Percentiles rank a stretch among this genome's conserved stretches.
Conservation (phyloP, 2,113 vertebrate genomes). For the Brienomyrus brachyistius region DNA sequence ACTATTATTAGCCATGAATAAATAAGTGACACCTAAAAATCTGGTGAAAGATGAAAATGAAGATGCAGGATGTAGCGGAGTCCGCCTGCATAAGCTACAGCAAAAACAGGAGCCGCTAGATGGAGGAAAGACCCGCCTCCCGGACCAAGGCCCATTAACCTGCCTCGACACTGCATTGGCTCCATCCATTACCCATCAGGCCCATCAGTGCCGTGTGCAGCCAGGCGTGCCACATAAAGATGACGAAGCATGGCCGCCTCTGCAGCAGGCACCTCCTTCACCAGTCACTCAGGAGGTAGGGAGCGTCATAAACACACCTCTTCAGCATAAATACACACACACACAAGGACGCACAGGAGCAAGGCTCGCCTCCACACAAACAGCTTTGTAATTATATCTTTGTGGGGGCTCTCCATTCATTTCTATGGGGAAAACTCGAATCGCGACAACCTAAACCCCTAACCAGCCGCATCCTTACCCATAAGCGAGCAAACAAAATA, state of each 20-base stretch:
- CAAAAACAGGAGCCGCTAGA: background rate
- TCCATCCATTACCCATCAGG: constrained; percentile 21
- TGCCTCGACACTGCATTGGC: background rate
- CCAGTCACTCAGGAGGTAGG: background rate
- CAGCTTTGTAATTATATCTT: too few species aligned
- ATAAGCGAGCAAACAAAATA: too few species aligned
- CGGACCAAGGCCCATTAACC: constrained; percentile 12
- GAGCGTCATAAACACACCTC: background rate
- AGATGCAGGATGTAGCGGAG: background rate
- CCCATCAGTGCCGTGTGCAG: background rate
- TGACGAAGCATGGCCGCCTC: background rate
- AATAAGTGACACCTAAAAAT: background rate
- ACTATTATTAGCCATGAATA: background rate
- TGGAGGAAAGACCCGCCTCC: background rate
- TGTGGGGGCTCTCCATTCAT: too few species aligned
- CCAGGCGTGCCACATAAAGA: constrained; percentile 12
- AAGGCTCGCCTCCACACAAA: background rate
- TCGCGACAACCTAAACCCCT: too few species aligned
- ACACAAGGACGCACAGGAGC: background rate
- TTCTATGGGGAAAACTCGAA: too few species aligned
- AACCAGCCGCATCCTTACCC: too few species aligned
- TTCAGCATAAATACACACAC: background rate
- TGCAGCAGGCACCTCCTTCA: background rate
- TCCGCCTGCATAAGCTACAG: background rate
- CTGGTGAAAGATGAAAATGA: background rate